These are phyloP conservation scores for Rhopilema esculentum DNA, from an alignment of 30 jellyfish, hydroid and myxozoan species.

Conservation along the genomic window DNA sequence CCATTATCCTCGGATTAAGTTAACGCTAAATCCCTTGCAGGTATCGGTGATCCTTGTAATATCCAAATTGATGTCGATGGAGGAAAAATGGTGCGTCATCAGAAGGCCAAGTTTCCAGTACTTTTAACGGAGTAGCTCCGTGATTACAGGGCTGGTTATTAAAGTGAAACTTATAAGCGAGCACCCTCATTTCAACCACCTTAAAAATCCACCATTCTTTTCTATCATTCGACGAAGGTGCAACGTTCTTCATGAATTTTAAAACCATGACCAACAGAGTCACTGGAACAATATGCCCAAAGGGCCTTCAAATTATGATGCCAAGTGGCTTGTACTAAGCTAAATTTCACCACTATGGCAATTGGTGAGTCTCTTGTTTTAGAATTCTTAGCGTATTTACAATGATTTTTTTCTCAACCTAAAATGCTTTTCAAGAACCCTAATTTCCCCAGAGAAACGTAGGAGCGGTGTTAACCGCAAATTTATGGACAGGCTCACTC, in stretches of 20 bases:
- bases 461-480: too few relatives aligned
- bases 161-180: background rate
- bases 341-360: background rate
- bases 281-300: conserved; percentile 7
- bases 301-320: background rate
- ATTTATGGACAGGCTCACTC: too few relatives aligned
- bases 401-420: background rate
- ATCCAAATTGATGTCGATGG: background rate
- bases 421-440: too few relatives aligned
- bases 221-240: background rate
- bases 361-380: background rate
- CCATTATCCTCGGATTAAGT: too few relatives aligned
- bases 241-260: conserved; percentile 14
- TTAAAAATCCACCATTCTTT: background rate
- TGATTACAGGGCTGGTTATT: conserved; percentile 11
- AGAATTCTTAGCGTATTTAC: background rate
- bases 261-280: background rate
- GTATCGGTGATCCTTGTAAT: too few relatives aligned
- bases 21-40: too few relatives aligned
- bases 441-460: background rate
- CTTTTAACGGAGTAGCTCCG: background rate
- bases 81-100: background rate
- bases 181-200: background rate
- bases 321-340: background rate
- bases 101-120: conserved; percentile 16